Evolutionary conservation across 2,888 invertebrate species (phyloP).

Genomic region (Stenodema calcarata): DNA sequence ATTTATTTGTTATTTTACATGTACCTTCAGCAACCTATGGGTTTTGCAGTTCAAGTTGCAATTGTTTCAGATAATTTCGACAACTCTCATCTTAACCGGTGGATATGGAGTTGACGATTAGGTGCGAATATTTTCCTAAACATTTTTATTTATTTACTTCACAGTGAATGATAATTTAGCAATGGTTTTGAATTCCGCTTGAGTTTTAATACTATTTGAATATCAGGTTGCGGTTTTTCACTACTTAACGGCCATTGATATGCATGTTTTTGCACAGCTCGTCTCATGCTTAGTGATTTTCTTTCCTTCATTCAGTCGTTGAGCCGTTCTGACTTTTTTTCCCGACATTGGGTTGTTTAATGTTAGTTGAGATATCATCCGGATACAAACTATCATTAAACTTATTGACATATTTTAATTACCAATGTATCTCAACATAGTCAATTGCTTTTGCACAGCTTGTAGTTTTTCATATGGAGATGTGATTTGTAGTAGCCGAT

Average conservation of each 20-base stretch:
- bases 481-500: no score
- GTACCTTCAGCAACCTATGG: neutral
- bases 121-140: neutral
- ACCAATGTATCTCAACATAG: neutral
- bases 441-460: neutral
- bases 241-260: neutral
- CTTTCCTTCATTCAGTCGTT: neutral
- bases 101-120: conserved; percentile 4
- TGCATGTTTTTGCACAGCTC: neutral
- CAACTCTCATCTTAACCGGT: neutral
- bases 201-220: neutral
- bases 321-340: neutral
- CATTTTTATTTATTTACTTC: neutral
- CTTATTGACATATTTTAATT: neutral
- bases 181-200: neutral
- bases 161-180: neutral
- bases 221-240: neutral
- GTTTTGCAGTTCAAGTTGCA: neutral
- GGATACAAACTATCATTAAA: neutral
- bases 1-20: neutral
- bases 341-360: neutral
- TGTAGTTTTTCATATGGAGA: neutral
- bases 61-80: conserved; percentile 25
- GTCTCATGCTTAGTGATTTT: neutral
- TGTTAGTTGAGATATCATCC: no score